Conservation (phyloP, 2,888 invertebrate genomes). For the Caenorhabditis becei region DNA sequence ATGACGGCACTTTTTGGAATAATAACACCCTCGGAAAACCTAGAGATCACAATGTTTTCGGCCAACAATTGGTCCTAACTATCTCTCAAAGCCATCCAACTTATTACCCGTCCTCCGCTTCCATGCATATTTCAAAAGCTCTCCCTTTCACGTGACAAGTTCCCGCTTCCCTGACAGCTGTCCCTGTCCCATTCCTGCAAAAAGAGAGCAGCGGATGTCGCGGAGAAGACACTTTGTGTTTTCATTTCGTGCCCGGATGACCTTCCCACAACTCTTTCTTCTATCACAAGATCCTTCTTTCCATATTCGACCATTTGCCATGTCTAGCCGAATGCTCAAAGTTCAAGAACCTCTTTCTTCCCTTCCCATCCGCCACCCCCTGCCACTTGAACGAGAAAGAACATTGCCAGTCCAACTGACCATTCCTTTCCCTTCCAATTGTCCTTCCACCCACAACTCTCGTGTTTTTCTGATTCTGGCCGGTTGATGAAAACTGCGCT, state of each 20-base stretch:
- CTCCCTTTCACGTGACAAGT: constrained; percentile 43
- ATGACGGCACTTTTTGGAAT: neutral
- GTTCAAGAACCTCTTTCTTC: constrained; percentile 42
- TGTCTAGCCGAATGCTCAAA: constrained; percentile 27
- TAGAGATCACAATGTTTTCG: constrained; percentile 11
- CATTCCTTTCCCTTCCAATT: constrained; percentile 9
- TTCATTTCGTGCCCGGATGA: neutral
- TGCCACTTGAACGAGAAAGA: constrained; percentile 40
- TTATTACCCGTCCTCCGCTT: constrained; percentile 26
- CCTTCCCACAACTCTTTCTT: neutral
- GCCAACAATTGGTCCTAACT: neutral
- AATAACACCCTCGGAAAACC: neutral
- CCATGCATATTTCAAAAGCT: constrained; percentile 41
- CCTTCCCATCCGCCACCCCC: constrained; percentile 6
- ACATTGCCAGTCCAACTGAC: constrained; percentile 13
- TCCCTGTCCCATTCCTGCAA: constrained; percentile 24
- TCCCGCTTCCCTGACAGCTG: constrained; percentile 36
- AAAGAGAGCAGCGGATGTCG: neutral
- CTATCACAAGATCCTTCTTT: neutral
- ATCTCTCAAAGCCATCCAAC: constrained; percentile 10
- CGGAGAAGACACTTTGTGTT: neutral
- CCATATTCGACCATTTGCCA: neutral
- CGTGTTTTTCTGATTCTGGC: neutral
- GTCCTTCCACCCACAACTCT: neutral
- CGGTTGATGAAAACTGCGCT: constrained; percentile 5